Evolutionary conservation across 2,888 invertebrate species (phyloP).

Genomic region (Ichneumoninae sp.): DNA sequence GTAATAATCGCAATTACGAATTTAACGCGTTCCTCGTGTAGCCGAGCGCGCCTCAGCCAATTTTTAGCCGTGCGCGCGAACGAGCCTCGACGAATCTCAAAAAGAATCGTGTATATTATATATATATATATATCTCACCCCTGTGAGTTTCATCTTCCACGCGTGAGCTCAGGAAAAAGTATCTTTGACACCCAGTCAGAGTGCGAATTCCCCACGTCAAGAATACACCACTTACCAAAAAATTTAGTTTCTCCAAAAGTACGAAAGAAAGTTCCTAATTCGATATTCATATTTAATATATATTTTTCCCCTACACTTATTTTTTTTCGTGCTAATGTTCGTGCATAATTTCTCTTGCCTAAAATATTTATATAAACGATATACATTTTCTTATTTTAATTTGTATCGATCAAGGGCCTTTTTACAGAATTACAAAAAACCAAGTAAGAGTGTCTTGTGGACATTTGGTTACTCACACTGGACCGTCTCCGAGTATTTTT

Average conservation of each 20-base stretch:
- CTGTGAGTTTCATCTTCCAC: not conserved
- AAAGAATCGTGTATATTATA: slow-evolving; percentile 31
- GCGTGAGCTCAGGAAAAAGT: not conserved
- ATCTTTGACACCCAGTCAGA: not conserved
- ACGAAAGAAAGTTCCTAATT: slow-evolving; percentile 16
- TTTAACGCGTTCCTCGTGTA: slow-evolving; percentile 47
- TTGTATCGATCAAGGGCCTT: too few relatives aligned
- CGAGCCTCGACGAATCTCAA: slow-evolving; percentile 48
- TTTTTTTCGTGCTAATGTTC: too few relatives aligned
- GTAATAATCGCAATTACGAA: slow-evolving; percentile 55
- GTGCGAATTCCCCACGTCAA: slow-evolving; percentile 9
- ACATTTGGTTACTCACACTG: too few relatives aligned
- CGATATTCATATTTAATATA: too few relatives aligned
- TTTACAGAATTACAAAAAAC: too few relatives aligned
- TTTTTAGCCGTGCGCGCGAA: slow-evolving; percentile 45
- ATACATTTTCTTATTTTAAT: too few relatives aligned
- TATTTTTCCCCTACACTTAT: too few relatives aligned
- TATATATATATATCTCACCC: not conserved
- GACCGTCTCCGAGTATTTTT: too few relatives aligned
- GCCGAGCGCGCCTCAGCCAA: not conserved
- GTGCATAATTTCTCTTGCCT: too few relatives aligned
- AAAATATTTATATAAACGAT: too few relatives aligned
- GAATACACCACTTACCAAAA: not conserved
- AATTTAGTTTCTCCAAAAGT: not conserved
- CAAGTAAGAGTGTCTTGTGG: too few relatives aligned